Conservation (phyloP, 1,140 invertebrate species). For the Rhyzopertha dominica region DNA sequence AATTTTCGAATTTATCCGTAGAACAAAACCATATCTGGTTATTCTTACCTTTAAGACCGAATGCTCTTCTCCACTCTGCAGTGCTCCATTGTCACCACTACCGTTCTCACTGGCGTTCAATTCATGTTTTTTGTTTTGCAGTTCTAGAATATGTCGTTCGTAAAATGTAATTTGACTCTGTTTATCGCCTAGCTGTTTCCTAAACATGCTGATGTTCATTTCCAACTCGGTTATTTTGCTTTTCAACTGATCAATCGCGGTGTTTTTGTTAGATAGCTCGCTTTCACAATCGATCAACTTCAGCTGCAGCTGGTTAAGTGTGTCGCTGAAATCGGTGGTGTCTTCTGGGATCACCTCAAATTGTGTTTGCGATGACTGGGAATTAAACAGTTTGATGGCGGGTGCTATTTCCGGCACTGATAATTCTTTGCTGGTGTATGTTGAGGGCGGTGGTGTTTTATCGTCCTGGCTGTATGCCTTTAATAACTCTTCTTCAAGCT, state of each 20-base stretch:
- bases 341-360: slow-evolving; percentile 5
- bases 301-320: slow-evolving; percentile 5
- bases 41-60: slow-evolving; percentile 28
- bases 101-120: slow-evolving; percentile 16
- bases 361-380: slow-evolving; percentile 21
- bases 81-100: not conserved
- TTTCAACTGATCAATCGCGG: slow-evolving; percentile 23
- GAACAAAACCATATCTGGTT: not conserved
- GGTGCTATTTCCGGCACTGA: not conserved
- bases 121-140: slow-evolving; percentile 28
- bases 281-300: slow-evolving; percentile 18
- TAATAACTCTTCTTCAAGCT: slow-evolving; percentile 41
- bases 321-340: slow-evolving; percentile 1
- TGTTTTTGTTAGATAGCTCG: slow-evolving; percentile 20
- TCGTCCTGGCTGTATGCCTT: slow-evolving; percentile 24
- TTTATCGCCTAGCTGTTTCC: slow-evolving; percentile 37
- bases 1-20: not conserved
- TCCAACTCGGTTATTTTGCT: slow-evolving; percentile 28
- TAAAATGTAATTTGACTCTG: slow-evolving; percentile 41
- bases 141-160: slow-evolving; percentile 36
- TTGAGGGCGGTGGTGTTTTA: slow-evolving; percentile 3
- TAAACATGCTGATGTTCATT: slow-evolving; percentile 31
- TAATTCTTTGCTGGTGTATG: not conserved
- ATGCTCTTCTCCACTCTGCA: slow-evolving; percentile 16
- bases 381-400: slow-evolving; percentile 18